These are phyloP conservation scores for Ramphastos sulfuratus DNA, from an alignment of 2,113 vertebrate genomes.

Conservation along the genomic window DNA sequence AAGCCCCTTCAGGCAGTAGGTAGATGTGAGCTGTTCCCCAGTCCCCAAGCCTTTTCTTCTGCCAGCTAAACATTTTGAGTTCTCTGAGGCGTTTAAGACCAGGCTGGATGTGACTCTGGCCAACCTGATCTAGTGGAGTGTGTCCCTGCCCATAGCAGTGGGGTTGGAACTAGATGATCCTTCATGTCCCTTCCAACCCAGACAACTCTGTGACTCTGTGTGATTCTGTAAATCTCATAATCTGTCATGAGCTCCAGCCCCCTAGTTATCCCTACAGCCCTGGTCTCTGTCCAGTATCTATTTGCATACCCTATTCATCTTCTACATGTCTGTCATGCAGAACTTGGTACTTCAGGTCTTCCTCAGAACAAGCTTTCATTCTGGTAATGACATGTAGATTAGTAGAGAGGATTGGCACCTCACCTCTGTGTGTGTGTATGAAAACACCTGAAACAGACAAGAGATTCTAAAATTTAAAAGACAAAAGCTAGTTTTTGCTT, in stretches of 20 bases:
- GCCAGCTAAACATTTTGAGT: not conserved
- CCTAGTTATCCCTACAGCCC: not conserved
- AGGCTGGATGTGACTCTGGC: no score
- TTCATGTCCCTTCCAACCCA: no score
- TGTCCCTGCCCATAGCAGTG: no score
- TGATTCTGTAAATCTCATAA: not conserved
- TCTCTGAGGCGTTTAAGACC: not conserved
- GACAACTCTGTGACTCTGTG: no score
- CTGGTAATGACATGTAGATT: not conserved
- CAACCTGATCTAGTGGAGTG: no score
- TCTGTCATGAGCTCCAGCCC: not conserved
- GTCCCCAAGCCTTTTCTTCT: not conserved
- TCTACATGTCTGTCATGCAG: not conserved
- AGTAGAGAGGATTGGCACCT: not conserved
- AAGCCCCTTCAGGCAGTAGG: not conserved
- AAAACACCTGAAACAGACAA: not conserved
- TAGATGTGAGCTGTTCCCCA: not conserved
- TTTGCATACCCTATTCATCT: not conserved
- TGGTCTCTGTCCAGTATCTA: not conserved
- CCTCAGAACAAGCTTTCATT: not conserved
- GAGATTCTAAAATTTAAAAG: not conserved
- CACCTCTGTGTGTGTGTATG: fast-evolving
- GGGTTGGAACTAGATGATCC: no score
- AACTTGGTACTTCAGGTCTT: not conserved
- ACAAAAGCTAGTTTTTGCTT: not conserved